These are phyloP conservation scores for Eremobia ochroleuca DNA, from an alignment of 2,888 invertebrate species.

Conservation along the genomic window DNA sequence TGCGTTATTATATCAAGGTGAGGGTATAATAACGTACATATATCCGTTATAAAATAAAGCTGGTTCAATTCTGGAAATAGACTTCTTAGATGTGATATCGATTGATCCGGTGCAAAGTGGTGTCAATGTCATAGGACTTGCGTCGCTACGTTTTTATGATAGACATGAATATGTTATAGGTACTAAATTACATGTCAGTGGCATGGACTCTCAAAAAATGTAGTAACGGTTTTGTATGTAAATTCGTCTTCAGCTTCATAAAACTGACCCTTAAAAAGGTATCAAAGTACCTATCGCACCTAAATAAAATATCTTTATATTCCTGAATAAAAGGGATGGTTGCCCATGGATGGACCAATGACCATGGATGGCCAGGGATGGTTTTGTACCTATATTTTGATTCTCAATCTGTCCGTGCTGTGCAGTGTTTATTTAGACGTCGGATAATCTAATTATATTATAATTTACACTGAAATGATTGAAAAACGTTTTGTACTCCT, in stretches of 20 bases:
- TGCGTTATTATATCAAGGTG: conserved; percentile 58
- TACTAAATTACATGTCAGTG: not conserved
- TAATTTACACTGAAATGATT: not conserved
- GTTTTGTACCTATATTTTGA: not conserved
- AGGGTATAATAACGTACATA: conserved; percentile 35
- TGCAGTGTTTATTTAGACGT: not conserved
- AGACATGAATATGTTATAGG: not conserved
- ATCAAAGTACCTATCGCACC: not conserved
- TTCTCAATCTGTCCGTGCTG: not conserved
- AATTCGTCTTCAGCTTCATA: not conserved
- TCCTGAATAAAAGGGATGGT: not conserved
- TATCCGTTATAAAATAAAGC: conserved; percentile 52
- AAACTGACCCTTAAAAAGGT: not conserved
- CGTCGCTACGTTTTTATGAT: conserved; percentile 3
- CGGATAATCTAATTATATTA: not conserved
- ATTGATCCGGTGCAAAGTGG: conserved; percentile 32
- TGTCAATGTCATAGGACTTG: conserved; percentile 27
- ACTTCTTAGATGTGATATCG: conserved; percentile 29
- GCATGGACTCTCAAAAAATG: not conserved
- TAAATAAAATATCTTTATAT: not conserved
- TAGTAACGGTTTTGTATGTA: not conserved
- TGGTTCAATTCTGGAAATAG: conserved; percentile 51
- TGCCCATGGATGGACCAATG: too few species aligned
- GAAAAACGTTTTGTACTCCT: not conserved
- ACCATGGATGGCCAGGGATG: too few species aligned